Evolutionary conservation across 1,140 invertebrate genomes (phyloP).

Genomic region (Eueides isabella): DNA sequence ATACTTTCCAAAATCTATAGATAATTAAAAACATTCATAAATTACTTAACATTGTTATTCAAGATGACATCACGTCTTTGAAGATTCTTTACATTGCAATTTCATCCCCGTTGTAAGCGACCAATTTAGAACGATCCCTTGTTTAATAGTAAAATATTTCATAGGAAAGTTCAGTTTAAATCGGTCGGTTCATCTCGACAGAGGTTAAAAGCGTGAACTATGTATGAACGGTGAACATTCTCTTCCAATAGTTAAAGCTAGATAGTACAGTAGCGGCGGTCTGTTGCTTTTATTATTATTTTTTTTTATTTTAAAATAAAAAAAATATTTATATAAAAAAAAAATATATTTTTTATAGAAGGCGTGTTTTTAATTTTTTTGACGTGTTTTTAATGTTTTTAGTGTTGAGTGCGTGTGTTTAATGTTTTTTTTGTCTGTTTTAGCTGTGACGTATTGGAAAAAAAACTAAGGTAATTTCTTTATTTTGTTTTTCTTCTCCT

Average conservation of each 20-base stretch:
- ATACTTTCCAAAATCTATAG: too few relatives aligned
- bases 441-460: constrained; percentile 4
- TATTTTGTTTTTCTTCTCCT: background rate
- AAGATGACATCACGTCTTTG: constrained; percentile 1
- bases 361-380: background rate
- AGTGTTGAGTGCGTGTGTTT: constrained; percentile 18
- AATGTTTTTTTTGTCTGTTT: background rate
- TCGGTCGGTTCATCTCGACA: constrained; percentile 54
- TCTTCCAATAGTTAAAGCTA: constrained; percentile 45
- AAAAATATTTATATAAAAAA: background rate
- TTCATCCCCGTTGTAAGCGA: background rate
- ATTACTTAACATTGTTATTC: background rate
- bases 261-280: constrained; percentile 25
- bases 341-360: background rate
- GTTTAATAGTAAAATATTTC: background rate
- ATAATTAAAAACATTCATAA: too few relatives aligned
- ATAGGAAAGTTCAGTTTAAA: constrained; percentile 46
- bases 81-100: background rate
- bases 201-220: constrained; percentile 72
- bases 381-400: background rate
- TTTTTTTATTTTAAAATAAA: constrained; percentile 20
- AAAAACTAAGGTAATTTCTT: constrained; percentile 5
- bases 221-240: constrained; percentile 69
- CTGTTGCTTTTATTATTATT: constrained; percentile 20
- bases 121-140: background rate